Evolutionary conservation across 2,797 vertebrate genomes (phyloP).

Genomic region (Arnoldichthys spilopterus): DNA sequence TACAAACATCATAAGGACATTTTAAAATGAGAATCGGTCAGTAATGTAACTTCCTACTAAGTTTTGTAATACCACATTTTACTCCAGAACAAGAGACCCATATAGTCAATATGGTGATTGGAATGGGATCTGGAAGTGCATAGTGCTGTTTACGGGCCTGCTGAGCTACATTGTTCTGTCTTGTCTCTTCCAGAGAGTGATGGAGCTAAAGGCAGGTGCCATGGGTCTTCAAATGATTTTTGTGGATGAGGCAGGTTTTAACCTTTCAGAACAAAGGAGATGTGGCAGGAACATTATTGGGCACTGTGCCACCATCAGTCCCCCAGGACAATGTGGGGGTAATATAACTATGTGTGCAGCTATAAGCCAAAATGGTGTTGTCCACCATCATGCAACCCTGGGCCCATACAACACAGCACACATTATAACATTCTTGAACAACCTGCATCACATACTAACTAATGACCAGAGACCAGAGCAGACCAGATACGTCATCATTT

Average conservation of each 20-base stretch:
- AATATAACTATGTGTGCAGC: conserved; percentile 1
- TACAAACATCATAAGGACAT: too few relatives aligned
- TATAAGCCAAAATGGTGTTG: not conserved
- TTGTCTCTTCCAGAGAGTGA: not conserved
- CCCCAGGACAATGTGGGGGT: not conserved
- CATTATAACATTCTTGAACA: not conserved
- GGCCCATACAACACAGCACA: conserved; percentile 9
- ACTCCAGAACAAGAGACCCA: too few relatives aligned
- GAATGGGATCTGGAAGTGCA: too few relatives aligned
- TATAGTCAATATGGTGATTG: too few relatives aligned
- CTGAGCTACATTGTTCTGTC: not conserved
- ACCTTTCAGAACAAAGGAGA: too few relatives aligned
- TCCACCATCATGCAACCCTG: conserved; percentile 11
- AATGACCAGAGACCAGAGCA: not conserved
- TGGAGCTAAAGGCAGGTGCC: too few relatives aligned
- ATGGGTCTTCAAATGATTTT: too few relatives aligned
- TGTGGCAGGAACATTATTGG: not conserved
- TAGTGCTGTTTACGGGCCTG: too few relatives aligned
- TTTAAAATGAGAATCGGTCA: too few relatives aligned
- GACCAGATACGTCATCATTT: not conserved
- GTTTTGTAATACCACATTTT: too few relatives aligned
- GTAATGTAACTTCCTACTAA: too few relatives aligned
- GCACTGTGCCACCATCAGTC: not conserved
- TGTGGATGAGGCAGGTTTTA: too few relatives aligned
- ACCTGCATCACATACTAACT: not conserved